phyloP scores from a whole-genome alignment of 2,797 vertebrate genomes.

The Platalea minor region DNA sequence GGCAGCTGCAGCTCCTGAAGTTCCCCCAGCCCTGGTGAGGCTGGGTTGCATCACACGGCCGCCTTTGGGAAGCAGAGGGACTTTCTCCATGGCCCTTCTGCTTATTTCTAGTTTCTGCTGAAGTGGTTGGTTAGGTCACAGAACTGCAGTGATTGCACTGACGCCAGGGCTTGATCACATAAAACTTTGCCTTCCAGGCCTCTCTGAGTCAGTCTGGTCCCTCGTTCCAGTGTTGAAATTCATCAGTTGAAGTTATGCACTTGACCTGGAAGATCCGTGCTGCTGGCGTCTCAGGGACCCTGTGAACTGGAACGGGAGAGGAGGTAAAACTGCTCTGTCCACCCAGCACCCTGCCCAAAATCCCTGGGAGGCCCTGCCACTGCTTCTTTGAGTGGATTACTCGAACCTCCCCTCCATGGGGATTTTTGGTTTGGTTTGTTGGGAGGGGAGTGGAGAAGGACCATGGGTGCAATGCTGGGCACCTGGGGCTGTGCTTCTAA shows the following conservation, averaged over 20 bases:
- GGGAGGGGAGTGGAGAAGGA: background rate
- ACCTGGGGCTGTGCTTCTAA: background rate
- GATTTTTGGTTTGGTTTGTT: background rate
- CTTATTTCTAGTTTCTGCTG: background rate
- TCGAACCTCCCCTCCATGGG: background rate
- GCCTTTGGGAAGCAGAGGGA: background rate
- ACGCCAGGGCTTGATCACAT: background rate
- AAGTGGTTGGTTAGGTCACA: background rate
- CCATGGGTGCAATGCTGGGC: background rate
- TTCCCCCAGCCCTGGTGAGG: background rate
- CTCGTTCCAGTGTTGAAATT: background rate
- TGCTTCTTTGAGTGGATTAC: background rate
- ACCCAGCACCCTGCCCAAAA: background rate
- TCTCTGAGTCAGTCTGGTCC: background rate
- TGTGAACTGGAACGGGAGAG: conserved; percentile 37
- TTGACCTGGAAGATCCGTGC: background rate
- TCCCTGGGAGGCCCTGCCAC: background rate
- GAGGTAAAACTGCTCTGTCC: background rate
- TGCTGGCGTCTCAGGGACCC: background rate
- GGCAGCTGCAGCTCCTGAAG: background rate
- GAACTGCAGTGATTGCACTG: rapidly evolving
- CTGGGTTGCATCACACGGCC: background rate
- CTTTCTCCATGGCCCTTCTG: background rate
- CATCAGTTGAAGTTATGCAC: background rate
- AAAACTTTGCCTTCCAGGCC: conserved; percentile 16